Percentiles rank a stretch among this genome's conserved stretches.
Evolutionary conservation across 2,113 vertebrate genomes (phyloP).

Genomic region (Martes martes): DNA sequence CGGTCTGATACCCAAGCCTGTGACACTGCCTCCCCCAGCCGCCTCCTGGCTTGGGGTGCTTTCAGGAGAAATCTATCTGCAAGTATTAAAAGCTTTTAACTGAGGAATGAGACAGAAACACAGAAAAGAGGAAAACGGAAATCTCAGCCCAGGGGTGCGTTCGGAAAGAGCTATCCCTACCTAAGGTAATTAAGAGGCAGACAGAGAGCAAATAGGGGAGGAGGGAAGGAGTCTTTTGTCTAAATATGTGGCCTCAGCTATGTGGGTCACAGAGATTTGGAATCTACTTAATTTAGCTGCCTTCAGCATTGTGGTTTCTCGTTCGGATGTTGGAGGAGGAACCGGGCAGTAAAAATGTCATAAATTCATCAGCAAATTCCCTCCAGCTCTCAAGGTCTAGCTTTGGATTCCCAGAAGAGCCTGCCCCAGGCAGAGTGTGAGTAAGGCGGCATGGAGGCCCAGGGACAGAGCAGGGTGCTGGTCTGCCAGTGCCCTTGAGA

Average conservation of each 20-base stretch:
- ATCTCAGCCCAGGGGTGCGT: not conserved
- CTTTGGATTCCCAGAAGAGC: not conserved
- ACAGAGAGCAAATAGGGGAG: not conserved
- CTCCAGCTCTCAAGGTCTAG: not conserved
- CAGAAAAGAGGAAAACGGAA: not conserved
- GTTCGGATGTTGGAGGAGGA: conserved; percentile 22
- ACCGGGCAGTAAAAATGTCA: conserved; percentile 25
- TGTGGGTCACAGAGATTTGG: conserved; percentile 30
- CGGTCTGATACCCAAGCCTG: not conserved
- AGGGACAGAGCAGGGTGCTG: not conserved
- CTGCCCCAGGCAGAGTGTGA: not conserved
- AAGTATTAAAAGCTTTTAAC: not conserved
- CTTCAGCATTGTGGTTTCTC: conserved; percentile 17
- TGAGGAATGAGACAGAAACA: not conserved
- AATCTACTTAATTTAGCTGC: conserved; percentile 50
- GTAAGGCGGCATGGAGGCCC: not conserved
- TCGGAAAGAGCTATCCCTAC: not conserved
- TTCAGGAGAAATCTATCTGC: not conserved
- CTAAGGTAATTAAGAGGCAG: not conserved
- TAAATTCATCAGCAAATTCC: conserved; percentile 40
- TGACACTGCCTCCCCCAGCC: not conserved
- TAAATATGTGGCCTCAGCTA: conserved; percentile 36
- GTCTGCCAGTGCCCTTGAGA: not conserved
- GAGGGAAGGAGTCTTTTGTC: not conserved
- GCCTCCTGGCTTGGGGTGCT: not conserved